Base-by-base conservation (phyloP, 2,797 vertebrate genomes). In the Coccyzus lansbergi region DNA sequence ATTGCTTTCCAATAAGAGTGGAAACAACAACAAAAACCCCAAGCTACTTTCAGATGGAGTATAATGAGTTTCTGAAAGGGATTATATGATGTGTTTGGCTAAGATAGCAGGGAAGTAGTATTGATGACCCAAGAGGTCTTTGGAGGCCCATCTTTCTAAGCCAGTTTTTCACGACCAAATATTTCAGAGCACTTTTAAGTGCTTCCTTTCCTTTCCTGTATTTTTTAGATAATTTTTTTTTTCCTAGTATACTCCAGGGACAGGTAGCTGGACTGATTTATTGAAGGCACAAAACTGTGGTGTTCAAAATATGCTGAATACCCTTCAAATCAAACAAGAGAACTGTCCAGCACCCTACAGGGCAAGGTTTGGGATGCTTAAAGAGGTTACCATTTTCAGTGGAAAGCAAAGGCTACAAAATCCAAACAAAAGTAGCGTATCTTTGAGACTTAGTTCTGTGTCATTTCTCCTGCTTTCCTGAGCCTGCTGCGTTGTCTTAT, bases 11-110 rank as follows among this genome's bases (percentile, higher is more conserved):
- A 92, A 15, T 76, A 71, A 91, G 69, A 68, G 53, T 77, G 83
- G 60, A 83, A 94, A 82, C 29, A 86, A 42, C 72, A 92, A 71
- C 36, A 77, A 49, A 71, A 81, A n/a, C 7, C 15, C 76, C 26
- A 59, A 74, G 86, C 60, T 68, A 71, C 80, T 92, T 90, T 68
- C 92, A 70, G 64, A 59, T 2, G 5, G 48, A 70, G 22, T 70
- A 79, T 79, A 95, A 84, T 82, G 80, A 93, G 21, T 79, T 94
- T 91, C 83, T 90, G 70, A 67, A 91, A 78, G 80, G 88, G 51
- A 84, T 92, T 88, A 69, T 79, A 33, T 51, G 74, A 88, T 90
- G 83, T 86, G 70, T 92, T 92, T 82, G 67, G 31, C 86, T 94
- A 90, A 94, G 92, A 92, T 74, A 76, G 67, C 70, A 84, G 59